Conservation (phyloP, 1,140 invertebrate genomes). For the Wasmannia auropunctata region DNA sequence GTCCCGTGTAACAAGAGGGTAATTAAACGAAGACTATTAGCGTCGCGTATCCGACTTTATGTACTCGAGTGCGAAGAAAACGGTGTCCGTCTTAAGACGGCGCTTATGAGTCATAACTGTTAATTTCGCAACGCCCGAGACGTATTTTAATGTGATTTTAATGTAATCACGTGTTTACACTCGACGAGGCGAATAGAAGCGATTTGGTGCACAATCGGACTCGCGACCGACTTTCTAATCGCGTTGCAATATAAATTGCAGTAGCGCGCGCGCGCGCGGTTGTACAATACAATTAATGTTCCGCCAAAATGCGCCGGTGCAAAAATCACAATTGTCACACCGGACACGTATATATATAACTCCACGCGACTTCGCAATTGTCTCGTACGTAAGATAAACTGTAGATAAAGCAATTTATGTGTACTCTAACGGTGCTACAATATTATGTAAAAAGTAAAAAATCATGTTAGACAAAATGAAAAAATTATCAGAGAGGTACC, state of each 20-base stretch:
- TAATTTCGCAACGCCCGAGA: conserved; percentile 42
- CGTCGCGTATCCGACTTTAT: conserved; percentile 30
- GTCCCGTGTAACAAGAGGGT: not conserved
- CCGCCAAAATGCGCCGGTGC: not conserved
- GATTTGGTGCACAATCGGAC: conserved; percentile 40
- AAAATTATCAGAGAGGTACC: not conserved
- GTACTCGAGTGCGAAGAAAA: conserved; percentile 14
- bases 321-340: conserved; percentile 12
- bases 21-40: conserved; percentile 50
- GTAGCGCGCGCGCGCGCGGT: conserved; percentile 1
- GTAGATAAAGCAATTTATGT: not conserved
- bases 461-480: not conserved
- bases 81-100: conserved; percentile 12
- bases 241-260: conserved; percentile 30
- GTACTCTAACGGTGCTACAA: not conserved
- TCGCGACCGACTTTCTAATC: conserved; percentile 45
- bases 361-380: not conserved
- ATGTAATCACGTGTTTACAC: conserved; percentile 57
- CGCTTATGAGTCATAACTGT: conserved; percentile 39
- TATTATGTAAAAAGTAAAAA: not conserved
- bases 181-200: conserved; percentile 22
- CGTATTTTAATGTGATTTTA: conserved; percentile 53
- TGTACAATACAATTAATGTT: conserved; percentile 52
- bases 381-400: not conserved
- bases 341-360: not conserved